These are phyloP conservation scores for Agrotis segetum DNA, from an alignment of 2,888 invertebrate genomes.

Conservation along the genomic window DNA sequence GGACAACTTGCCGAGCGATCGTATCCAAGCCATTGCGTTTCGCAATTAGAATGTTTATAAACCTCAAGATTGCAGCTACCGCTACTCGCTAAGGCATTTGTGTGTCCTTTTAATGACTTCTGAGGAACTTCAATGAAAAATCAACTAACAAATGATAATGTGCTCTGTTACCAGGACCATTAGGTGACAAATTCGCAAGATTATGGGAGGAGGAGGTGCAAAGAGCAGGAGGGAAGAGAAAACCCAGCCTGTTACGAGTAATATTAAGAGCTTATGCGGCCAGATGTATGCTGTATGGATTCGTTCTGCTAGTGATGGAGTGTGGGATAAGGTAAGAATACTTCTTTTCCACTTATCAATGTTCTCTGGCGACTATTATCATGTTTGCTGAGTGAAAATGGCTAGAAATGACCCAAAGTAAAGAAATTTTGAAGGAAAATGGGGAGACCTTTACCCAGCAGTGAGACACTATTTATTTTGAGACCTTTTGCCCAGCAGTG, in stretches of 20 bases:
- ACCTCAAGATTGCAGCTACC: conserved; percentile 39
- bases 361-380: not conserved
- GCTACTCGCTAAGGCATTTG: conserved; percentile 30
- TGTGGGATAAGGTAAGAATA: conserved; percentile 90
- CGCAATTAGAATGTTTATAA: conserved; percentile 47
- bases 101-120: conserved; percentile 18
- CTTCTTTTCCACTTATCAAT: not conserved
- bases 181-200: conserved; percentile 88
- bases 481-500: too few species aligned
- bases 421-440: too few species aligned
- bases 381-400: too few species aligned
- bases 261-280: conserved; percentile 92
- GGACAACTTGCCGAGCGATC: conserved; percentile 4
- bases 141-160: conserved; percentile 1
- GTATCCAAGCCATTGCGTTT: conserved; percentile 14
- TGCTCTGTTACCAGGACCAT: conserved; percentile 75
- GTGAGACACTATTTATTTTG: too few species aligned
- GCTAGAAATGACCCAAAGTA: too few species aligned
- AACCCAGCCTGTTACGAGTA: conserved; percentile 90
- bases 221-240: conserved; percentile 81
- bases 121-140: conserved; percentile 20
- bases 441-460: too few species aligned
- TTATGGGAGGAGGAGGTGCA: conserved; percentile 90
- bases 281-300: conserved; percentile 90
- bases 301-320: conserved; percentile 91